A percentile compares a stretch with the other conserved stretches of the same genome.
phyloP scores from a whole-genome alignment of 2,888 invertebrate species.

The Phymatocera aterrima region DNA sequence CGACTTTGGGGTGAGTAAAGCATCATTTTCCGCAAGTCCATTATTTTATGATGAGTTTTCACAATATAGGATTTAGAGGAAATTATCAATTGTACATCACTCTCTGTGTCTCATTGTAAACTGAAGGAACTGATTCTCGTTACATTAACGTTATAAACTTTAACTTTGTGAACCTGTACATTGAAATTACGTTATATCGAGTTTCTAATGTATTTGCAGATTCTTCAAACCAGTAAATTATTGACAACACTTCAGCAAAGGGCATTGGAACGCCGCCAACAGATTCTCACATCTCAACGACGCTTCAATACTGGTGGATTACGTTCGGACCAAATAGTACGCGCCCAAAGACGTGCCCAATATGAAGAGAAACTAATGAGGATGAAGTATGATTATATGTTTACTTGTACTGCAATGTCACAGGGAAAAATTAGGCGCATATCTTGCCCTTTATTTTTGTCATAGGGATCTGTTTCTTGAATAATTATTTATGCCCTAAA shows the following conservation, averaged over 20 bases:
- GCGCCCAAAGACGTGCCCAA: constrained; percentile 69
- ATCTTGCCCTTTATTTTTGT: constrained; percentile 39
- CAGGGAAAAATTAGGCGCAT: not conserved
- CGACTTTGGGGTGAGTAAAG: constrained; percentile 64
- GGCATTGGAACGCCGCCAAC: constrained; percentile 64
- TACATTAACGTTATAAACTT: not conserved
- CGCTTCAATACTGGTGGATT: constrained; percentile 66
- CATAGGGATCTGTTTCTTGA: not conserved
- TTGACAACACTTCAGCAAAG: constrained; percentile 64
- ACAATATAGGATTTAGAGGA: no score
- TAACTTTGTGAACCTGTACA: not conserved
- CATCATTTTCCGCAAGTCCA: not conserved
- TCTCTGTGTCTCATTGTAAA: no score
- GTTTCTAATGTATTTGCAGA: constrained; percentile 52
- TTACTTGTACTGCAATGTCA: constrained; percentile 7
- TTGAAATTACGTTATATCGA: not conserved
- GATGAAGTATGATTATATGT: constrained; percentile 66
- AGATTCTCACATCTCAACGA: constrained; percentile 64
- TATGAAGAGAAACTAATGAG: constrained; percentile 71
- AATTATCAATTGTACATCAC: no score
- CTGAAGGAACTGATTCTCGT: no score
- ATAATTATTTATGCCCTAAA: no score
- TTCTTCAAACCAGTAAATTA: constrained; percentile 61
- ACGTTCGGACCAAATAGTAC: constrained; percentile 69
- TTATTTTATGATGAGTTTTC: no score